Evolutionary conservation across 2,113 vertebrate species (phyloP).

Genomic region (Mobula hypostoma): DNA sequence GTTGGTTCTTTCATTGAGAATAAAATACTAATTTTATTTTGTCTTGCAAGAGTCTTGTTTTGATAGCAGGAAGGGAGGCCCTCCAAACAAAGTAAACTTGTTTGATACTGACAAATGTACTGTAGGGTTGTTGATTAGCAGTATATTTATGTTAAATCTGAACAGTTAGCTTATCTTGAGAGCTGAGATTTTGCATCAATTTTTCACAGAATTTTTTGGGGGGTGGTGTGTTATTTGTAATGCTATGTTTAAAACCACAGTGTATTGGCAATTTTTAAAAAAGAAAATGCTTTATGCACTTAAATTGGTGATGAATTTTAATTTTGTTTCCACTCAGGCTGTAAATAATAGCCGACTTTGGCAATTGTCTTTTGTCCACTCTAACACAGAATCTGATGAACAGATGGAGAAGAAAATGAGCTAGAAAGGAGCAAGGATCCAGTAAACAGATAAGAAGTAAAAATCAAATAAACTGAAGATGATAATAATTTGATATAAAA

Average conservation of each 20-base stretch:
- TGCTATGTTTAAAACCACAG: not conserved
- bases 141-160: not conserved
- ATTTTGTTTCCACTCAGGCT: too few relatives aligned
- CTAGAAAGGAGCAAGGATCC: not conserved
- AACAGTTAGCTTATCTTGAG: not conserved
- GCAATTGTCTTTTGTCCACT: not conserved
- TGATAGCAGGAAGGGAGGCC: not conserved
- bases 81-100: not conserved
- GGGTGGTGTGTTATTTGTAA: too few relatives aligned
- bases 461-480: too few relatives aligned
- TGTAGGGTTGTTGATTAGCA: not conserved
- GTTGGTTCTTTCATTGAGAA: too few relatives aligned
- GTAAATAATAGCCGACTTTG: not conserved
- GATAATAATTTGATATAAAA: too few relatives aligned
- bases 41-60: not conserved
- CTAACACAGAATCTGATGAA: not conserved
- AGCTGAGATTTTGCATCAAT: not conserved
- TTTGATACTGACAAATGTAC: not conserved
- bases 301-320: too few relatives aligned
- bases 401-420: not conserved
- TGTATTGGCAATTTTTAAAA: not conserved
- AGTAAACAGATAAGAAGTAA: not conserved
- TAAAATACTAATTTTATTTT: not conserved
- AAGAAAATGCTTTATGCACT: too few relatives aligned
- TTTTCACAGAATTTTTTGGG: not conserved